A percentile compares a stretch with the other conserved stretches of the same genome.
Conservation (phyloP, 2,797 vertebrate species). For the Bradypus variegatus region DNA sequence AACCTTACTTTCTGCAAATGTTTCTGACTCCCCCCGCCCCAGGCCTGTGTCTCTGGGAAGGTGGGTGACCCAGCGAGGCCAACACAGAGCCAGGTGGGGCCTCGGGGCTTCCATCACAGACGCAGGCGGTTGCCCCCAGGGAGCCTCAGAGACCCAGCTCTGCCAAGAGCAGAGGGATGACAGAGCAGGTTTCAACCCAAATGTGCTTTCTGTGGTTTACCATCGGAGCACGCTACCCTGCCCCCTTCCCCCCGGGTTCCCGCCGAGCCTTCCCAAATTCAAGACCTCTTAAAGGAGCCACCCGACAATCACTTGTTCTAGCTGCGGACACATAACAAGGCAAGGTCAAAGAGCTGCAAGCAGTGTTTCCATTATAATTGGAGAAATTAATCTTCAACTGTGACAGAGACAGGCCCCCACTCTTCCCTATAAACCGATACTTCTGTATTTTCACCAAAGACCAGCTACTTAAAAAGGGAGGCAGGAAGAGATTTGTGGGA, state of each 20-base stretch:
- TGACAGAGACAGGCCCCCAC: background rate
- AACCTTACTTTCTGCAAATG: background rate
- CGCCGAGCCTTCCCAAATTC: background rate
- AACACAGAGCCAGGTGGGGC: too few relatives aligned
- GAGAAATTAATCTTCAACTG: background rate
- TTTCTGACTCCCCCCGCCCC: background rate
- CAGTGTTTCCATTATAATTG: too few relatives aligned
- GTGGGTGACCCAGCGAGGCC: background rate
- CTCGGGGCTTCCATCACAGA: background rate
- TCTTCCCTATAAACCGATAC: background rate
- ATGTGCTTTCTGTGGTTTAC: background rate
- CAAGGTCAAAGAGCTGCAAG: background rate
- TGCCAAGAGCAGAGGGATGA: background rate
- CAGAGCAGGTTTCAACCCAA: background rate
- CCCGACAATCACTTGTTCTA: background rate
- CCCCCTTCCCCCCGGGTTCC: background rate
- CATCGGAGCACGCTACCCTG: background rate
- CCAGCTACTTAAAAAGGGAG: background rate
- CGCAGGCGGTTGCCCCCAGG: too few relatives aligned
- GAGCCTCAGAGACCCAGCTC: background rate
- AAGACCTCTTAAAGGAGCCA: background rate
- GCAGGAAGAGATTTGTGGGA: background rate
- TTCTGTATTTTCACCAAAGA: background rate
- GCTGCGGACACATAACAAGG: background rate
- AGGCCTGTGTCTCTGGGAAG: background rate